A percentile compares a stretch with the other conserved stretches of the same genome.
phyloP scores from a whole-genome alignment of 2,888 invertebrate genomes.

The Callimorpha dominula region DNA sequence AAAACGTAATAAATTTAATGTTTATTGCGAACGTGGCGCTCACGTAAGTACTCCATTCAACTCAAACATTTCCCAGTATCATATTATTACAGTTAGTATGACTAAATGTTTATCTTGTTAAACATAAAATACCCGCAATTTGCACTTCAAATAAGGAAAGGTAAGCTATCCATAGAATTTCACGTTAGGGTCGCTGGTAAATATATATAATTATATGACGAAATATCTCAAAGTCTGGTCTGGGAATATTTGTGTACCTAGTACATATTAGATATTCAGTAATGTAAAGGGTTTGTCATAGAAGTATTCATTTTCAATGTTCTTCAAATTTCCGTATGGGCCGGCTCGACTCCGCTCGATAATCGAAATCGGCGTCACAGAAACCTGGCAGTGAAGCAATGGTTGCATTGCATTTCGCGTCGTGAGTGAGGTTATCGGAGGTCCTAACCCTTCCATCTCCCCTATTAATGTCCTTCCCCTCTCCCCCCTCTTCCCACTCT shows the following conservation, averaged over 20 bases:
- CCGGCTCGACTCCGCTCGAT: too few species aligned
- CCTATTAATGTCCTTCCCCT: too few species aligned
- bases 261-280: constrained; percentile 7
- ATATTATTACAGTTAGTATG: constrained; percentile 15
- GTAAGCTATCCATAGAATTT: constrained; percentile 43
- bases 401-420: too few species aligned
- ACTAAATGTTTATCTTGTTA: constrained; percentile 25
- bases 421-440: too few species aligned
- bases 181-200: constrained; percentile 22
- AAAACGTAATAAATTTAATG: background rate
- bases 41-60: background rate
- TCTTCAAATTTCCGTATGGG: background rate
- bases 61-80: constrained; percentile 6
- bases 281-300: background rate
- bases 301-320: background rate
- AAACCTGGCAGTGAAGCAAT: too few species aligned
- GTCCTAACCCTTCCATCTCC: too few species aligned
- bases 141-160: constrained; percentile 34
- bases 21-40: background rate
- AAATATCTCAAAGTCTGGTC: constrained; percentile 8
- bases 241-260: background rate
- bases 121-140: constrained; percentile 38
- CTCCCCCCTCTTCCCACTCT: too few species aligned
- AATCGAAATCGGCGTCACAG: too few species aligned
- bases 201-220: constrained; percentile 22